Conservation (phyloP, 2,888 invertebrate species). For the Abrostola triplasia region DNA sequence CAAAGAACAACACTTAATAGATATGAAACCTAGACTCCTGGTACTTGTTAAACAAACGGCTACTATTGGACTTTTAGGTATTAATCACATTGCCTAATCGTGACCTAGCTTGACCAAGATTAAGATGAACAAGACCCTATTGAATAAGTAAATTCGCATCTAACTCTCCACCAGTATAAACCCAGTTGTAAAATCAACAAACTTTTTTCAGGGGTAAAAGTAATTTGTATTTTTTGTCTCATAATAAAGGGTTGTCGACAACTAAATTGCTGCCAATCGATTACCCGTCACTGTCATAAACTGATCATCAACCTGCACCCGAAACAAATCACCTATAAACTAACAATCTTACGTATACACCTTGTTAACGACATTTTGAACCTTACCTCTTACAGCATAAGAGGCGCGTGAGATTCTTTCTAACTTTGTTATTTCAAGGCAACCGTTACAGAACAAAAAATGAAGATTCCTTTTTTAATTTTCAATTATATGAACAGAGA, state of each 20-base stretch:
- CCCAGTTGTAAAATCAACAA: too few relatives aligned
- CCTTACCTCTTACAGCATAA: constrained; percentile 15
- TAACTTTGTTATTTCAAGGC: background rate
- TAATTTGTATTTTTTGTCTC: background rate
- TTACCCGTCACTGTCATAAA: constrained; percentile 56
- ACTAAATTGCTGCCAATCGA: constrained; percentile 55
- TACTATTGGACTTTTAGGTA: too few relatives aligned
- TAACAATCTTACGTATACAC: background rate
- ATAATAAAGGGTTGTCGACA: constrained; percentile 43
- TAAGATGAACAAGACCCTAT: too few relatives aligned
- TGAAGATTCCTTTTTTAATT: constrained; percentile 23
- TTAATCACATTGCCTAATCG: too few relatives aligned
- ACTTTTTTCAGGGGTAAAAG: too few relatives aligned
- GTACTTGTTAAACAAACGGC: too few relatives aligned
- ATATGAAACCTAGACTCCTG: too few relatives aligned
- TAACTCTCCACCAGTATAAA: too few relatives aligned
- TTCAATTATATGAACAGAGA: constrained; percentile 35
- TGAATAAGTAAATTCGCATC: too few relatives aligned
- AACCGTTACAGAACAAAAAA: constrained; percentile 19
- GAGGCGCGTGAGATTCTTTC: background rate
- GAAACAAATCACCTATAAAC: constrained; percentile 57
- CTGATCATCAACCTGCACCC: constrained; percentile 53
- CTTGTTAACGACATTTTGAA: background rate
- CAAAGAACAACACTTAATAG: too few relatives aligned
- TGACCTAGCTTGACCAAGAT: too few relatives aligned